Evolutionary conservation across 92 coral and sea anemone species (phyloP).

Genomic region (Phenganax subtilis): DNA sequence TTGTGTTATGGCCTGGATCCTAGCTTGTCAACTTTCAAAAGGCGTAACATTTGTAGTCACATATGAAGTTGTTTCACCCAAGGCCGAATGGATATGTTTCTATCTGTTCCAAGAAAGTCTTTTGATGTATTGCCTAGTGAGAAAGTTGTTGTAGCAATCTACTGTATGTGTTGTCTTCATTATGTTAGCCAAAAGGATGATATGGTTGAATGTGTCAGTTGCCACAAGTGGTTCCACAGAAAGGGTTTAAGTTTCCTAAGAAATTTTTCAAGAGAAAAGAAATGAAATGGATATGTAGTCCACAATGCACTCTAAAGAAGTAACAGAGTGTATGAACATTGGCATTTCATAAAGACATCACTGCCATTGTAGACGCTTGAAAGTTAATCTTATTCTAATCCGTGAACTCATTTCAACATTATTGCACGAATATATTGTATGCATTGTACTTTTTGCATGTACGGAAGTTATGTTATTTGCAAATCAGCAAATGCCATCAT

Average conservation of each 20-base stretch:
- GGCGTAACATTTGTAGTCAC: neutral
- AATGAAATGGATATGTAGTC: constrained; percentile 16
- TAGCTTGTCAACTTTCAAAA: neutral
- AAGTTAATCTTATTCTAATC: no score
- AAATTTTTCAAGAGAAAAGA: neutral
- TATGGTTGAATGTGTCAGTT: constrained; percentile 12
- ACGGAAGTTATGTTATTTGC: no score
- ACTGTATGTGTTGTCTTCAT: constrained; percentile 13
- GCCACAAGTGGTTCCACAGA: constrained; percentile 21
- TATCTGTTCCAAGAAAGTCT: constrained; percentile 2
- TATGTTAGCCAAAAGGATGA: constrained; percentile 1
- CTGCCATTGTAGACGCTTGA: no score
- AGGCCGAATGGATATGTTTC: constrained; percentile 7
- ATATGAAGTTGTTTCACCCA: neutral
- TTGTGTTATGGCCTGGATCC: constrained; percentile 15
- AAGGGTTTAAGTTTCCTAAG: neutral
- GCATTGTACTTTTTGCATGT: no score
- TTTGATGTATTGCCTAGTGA: neutral
- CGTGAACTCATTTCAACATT: no score
- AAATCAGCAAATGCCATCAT: no score
- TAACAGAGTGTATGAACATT: no score
- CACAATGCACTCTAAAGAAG: constrained; percentile 2
- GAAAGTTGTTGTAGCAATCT: neutral
- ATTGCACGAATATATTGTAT: no score
- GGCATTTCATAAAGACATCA: no score